Base-by-base conservation (phyloP, 2,113 vertebrate species). In the Syngnathoides biaculeatus region DNA sequence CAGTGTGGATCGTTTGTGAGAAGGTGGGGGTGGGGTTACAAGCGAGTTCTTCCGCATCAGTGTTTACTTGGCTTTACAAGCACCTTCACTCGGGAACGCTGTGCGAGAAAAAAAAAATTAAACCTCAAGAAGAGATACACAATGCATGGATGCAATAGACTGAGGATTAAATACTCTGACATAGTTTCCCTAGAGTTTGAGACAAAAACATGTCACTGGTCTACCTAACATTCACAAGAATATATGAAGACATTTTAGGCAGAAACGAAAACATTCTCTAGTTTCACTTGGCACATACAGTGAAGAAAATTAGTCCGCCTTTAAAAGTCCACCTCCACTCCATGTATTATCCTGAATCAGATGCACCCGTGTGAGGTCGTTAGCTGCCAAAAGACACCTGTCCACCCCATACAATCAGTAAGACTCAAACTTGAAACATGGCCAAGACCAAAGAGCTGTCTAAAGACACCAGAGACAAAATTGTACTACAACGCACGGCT, bases 21-120 rank as follows among this genome's bases (percentile, higher is more conserved):
- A 71, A 72, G 56, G 48, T 61, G 68, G 22, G 65, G 72, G 65
- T 71, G 75, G 79, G 65, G 70, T 72, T 59, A 79, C 68, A 78
- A 85, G 81, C 87, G 87, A 87, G 78, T 83, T 82, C 88, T 90
- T 89, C 86, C 79, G 85, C 88, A 91, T 87, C 88, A 87, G 88
- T 90, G 87, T 92, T 89, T 89, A 89, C 89, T 87, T 87, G 85
- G 88, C 81, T 80, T 78, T 80, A 79, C 75, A 77, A 81, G 83
- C 58, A 73, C 69, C 78, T 83, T 82, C 84, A 79, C 79, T 80
- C 70, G 24, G 71, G 69, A 76, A 84, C 80, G 76, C 67, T 78
- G 79, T 66, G 67, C 58, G 71, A 40, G 64, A 67, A 60, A 61
- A 77, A 80, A 62, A 67, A 30, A 72, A 81, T n/a, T n/a, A n/a